phyloP scores from a whole-genome alignment of 2,888 invertebrate species.

The Octonoba sinensis region DNA sequence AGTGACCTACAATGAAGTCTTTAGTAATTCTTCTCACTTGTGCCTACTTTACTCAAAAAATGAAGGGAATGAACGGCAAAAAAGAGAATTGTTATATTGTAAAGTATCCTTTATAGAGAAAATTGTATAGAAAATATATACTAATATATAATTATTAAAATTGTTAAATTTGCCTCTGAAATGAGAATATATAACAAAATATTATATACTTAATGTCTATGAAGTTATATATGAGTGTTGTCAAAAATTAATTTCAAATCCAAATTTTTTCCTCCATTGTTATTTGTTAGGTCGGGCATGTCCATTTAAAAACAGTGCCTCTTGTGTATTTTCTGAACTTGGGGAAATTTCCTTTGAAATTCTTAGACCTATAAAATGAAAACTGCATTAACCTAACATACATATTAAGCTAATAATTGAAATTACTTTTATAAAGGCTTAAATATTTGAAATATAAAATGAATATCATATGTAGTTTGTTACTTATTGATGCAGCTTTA shows the following conservation, averaged over 20 bases:
- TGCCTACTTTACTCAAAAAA: constrained; percentile 23
- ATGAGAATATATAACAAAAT: constrained; percentile 44
- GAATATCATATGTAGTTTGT: background rate
- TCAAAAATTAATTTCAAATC: constrained; percentile 47
- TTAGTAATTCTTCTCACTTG: constrained; percentile 16
- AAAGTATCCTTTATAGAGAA: constrained; percentile 34
- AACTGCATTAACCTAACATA: too few species aligned
- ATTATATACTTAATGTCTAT: constrained; percentile 41
- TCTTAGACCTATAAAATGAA: too few species aligned
- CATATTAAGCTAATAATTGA: too few species aligned
- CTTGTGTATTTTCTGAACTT: constrained; percentile 28
- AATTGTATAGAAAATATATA: constrained; percentile 48
- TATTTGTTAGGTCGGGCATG: constrained; percentile 28
- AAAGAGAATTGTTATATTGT: constrained; percentile 33
- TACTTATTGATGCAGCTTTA: background rate
- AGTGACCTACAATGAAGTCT: too few species aligned
- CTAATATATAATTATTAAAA: constrained; percentile 29
- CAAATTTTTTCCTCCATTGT: constrained; percentile 16
- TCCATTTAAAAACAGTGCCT: constrained; percentile 55
- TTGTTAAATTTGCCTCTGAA: constrained; percentile 56
- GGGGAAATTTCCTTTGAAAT: too few species aligned
- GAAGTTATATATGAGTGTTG: constrained; percentile 44
- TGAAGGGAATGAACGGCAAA: constrained; percentile 4
- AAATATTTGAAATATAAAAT: too few species aligned
- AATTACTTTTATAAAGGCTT: too few species aligned